Base-by-base conservation (phyloP, 1,140 invertebrate genomes). In the Mya arenaria region DNA sequence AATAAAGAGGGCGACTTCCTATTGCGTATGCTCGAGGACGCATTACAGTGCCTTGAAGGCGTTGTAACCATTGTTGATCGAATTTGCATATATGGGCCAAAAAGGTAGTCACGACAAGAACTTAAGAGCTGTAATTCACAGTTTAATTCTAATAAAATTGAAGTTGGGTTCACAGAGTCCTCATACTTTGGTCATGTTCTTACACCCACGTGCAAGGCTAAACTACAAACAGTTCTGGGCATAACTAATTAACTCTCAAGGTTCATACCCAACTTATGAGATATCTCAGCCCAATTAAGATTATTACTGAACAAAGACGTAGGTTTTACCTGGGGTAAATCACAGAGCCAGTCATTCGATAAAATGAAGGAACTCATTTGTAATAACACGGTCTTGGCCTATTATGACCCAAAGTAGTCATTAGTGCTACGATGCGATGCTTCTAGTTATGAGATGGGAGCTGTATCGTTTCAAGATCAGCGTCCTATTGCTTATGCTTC, bases 31-130 rank as follows among this genome's bases (percentile, higher is more conserved):
- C 32, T 75, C 8, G 36, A 37, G 2, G 32, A 74, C 19, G 30
- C 39, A 56, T 37, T 83, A 17, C 15, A 39, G 17, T 44, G 63
- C 25, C 25, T 83, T 2, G 60, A 75, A 41, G 44, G 81, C 15
- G 58, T 83, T 32, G 36, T 39, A 52, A 71, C 39, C 23, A 52
- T 71, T 71, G 68, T 55, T 3, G 68, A 71, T 71, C 34, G 41
- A 19, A 52, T 71, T 13, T 44, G 39, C 28, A 25, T 30, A 10
- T 48, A 32, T 23, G 68, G 68, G 2, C 8, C 25, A 6, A 48
- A n/a, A 32, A 44, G 39, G 39, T 15, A 25, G 6, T 10, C 68
- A 71, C 34, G 48, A 55, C 48, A 30, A 25, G 19, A 71, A 71
- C n/a, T 25, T 71, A 30, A 8, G 3, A 25, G 63, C 63, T 37